phyloP scores from a whole-genome alignment of 2,888 invertebrate genomes.

The Macrophya alboannulata region DNA sequence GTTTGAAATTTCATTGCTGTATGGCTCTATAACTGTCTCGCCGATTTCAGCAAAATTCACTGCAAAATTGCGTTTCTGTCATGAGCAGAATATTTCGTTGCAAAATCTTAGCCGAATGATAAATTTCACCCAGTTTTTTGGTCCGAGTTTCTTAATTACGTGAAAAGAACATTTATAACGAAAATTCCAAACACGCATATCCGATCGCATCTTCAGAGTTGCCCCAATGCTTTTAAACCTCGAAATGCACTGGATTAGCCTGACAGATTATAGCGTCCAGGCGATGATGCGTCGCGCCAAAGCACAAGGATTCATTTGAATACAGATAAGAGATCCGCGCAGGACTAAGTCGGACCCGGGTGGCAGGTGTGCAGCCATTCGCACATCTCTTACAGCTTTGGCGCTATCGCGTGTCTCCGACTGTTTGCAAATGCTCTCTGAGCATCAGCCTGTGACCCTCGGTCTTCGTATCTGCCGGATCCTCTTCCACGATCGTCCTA shows the following conservation, averaged over 20 bases:
- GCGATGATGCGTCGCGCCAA: slow-evolving; percentile 44
- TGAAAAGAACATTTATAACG: no score
- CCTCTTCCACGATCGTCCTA: slow-evolving; percentile 7
- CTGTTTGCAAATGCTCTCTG: slow-evolving; percentile 65
- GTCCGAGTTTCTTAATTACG: no score
- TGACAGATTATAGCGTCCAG: slow-evolving; percentile 22
- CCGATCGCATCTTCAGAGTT: background rate
- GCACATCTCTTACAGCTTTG: slow-evolving; percentile 54
- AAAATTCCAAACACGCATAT: background rate
- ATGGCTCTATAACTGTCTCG: no score
- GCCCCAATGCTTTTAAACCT: background rate
- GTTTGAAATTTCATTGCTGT: no score
- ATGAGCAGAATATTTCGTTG: no score
- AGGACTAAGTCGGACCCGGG: slow-evolving; percentile 48
- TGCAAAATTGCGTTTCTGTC: no score
- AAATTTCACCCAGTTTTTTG: background rate
- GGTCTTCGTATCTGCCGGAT: slow-evolving; percentile 8
- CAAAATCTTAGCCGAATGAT: background rate
- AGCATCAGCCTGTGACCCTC: slow-evolving; percentile 50
- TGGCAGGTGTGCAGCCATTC: slow-evolving; percentile 72
- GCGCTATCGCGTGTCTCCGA: slow-evolving; percentile 65
- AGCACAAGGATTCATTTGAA: slow-evolving; percentile 48
- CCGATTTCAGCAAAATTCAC: no score
- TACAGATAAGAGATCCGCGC: slow-evolving; percentile 23
- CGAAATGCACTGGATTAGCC: background rate